Conservation (phyloP, 2,797 vertebrate species). For the Cryptoprocta ferox region DNA sequence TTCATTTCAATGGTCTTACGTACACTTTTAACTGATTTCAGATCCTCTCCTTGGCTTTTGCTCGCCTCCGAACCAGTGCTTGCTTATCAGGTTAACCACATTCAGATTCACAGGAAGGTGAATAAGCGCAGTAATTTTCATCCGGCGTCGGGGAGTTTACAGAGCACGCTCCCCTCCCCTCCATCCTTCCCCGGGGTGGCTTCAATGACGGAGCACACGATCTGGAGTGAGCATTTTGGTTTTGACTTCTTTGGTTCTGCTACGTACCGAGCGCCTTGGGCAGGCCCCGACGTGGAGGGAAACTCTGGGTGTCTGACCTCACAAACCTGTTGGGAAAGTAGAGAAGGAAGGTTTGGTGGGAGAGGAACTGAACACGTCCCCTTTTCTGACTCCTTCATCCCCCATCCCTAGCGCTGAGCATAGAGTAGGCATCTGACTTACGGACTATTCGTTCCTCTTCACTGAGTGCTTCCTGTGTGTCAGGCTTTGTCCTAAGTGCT, state of each 20-base stretch:
- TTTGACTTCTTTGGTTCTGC: not conserved
- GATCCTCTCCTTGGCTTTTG: not conserved
- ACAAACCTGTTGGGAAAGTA: not conserved
- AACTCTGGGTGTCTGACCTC: not conserved
- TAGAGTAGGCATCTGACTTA: too few species aligned
- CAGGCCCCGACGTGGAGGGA: not conserved
- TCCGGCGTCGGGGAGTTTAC: rapidly evolving
- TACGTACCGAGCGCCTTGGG: not conserved
- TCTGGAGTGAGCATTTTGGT: too few species aligned
- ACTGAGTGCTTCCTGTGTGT: rapidly evolving
- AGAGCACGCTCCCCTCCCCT: rapidly evolving
- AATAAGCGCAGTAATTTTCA: rapidly evolving
- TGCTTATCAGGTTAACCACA: not conserved
- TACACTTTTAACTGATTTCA: not conserved
- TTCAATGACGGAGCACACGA: rapidly evolving
- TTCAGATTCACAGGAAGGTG: not conserved
- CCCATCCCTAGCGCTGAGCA: too few species aligned
- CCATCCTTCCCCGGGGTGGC: rapidly evolving
- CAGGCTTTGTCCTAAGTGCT: not conserved
- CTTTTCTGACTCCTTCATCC: not conserved
- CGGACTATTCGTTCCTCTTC: rapidly evolving
- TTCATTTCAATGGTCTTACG: not conserved
- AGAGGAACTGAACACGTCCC: not conserved
- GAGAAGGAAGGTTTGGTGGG: not conserved
- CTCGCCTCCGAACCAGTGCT: rapidly evolving